phyloP scores from a whole-genome alignment of 2,888 invertebrate genomes.

The Philereme vetulata region DNA sequence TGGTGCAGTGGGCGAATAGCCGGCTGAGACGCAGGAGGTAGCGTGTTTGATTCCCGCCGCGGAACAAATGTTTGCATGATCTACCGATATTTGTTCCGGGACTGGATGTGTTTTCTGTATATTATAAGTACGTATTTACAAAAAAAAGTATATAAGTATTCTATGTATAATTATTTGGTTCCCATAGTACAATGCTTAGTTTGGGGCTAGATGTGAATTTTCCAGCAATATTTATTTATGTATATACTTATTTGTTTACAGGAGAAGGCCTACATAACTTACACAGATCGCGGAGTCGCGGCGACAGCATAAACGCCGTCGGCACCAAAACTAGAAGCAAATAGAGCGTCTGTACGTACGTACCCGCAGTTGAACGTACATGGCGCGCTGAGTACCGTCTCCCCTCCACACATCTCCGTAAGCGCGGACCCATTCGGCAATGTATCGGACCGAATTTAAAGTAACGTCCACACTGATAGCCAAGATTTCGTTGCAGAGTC shows the following conservation, averaged over 20 bases:
- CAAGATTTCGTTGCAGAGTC: slow-evolving; percentile 65
- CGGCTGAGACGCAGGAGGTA: no score
- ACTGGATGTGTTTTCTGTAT: no score
- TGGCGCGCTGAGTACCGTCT: slow-evolving; percentile 44
- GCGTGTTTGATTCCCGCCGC: no score
- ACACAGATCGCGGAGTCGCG: slow-evolving; percentile 91
- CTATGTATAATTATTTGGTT: no score
- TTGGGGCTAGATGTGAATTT: no score
- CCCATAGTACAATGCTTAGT: no score
- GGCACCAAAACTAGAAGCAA: slow-evolving; percentile 80
- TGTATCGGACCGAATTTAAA: slow-evolving; percentile 68
- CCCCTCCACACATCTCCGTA: slow-evolving; percentile 38
- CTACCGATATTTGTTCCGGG: no score
- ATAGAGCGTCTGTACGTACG: slow-evolving; percentile 49
- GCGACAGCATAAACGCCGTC: slow-evolving; percentile 90
- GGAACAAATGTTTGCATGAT: no score
- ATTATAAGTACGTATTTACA: no score
- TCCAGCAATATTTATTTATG: no score
- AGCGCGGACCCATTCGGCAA: slow-evolving; percentile 49
- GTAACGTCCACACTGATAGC: slow-evolving; percentile 57
- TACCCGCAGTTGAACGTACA: slow-evolving; percentile 40
- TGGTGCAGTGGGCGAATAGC: no score
- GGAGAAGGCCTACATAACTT: slow-evolving; percentile 87
- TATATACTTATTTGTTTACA: slow-evolving; percentile 52
- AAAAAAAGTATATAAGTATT: no score